These are phyloP conservation scores for Limnephilus marmoratus DNA, from an alignment of 2,888 invertebrate species.

Conservation along the genomic window DNA sequence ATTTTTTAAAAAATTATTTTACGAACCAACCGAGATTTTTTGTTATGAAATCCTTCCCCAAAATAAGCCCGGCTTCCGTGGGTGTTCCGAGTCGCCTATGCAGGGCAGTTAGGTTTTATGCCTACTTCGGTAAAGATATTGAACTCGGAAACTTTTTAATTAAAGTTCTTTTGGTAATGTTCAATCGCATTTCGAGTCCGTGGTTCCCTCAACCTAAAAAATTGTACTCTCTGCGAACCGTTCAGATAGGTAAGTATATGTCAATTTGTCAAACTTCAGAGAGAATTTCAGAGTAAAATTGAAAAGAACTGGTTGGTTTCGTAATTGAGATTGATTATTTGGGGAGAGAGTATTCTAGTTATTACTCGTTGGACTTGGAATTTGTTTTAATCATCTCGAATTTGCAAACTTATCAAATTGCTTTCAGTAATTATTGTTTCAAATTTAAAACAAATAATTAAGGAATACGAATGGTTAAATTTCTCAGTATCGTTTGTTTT, in stretches of 20 bases:
- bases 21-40: not conserved
- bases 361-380: not conserved
- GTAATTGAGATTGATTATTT: conserved; percentile 41
- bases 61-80: conserved; percentile 3
- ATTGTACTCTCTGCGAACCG: conserved; percentile 1
- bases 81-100: conserved; percentile 39
- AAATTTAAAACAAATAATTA: not conserved
- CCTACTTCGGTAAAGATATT: conserved; percentile 51
- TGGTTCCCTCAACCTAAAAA: conserved; percentile 44
- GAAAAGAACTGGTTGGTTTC: conserved; percentile 23
- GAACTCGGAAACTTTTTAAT: conserved; percentile 55
- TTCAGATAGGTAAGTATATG: conserved; percentile 28
- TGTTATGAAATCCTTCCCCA: not conserved
- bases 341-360: not conserved
- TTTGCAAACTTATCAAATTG: not conserved
- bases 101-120: conserved; percentile 44
- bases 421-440: not conserved
- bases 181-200: conserved; percentile 51
- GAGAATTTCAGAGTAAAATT: not conserved
- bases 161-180: conserved; percentile 55
- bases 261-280: conserved; percentile 37
- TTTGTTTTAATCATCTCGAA: not conserved
- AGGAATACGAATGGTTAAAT: not conserved
- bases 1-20: too few relatives aligned
- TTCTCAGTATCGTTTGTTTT: not conserved